A percentile compares a stretch with the other conserved stretches of the same genome.
These are phyloP conservation scores for Eptatretus atami DNA, from an alignment of 2,797 vertebrate species.

Conservation along the genomic window DNA sequence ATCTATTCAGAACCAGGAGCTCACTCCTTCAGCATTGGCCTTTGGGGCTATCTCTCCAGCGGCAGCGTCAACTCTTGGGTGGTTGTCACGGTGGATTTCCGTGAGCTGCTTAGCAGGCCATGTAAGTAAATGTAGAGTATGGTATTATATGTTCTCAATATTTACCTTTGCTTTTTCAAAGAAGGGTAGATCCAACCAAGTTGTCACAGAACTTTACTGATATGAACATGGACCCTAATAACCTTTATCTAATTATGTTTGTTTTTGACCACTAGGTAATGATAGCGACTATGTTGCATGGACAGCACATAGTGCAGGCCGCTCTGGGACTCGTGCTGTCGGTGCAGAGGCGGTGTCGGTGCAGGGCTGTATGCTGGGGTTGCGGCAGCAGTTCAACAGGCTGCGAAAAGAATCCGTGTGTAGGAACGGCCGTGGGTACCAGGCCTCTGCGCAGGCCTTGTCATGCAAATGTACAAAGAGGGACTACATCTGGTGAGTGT, in stretches of 20 bases:
- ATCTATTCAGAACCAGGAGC: constrained; percentile 65
- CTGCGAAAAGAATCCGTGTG: constrained; percentile 55
- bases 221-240: too few species aligned
- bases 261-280: constrained; percentile 17
- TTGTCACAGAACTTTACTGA: too few species aligned
- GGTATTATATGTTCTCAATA: too few species aligned
- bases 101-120: constrained; percentile 36
- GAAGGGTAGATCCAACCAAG: too few species aligned
- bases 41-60: constrained; percentile 45
- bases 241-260: too few species aligned
- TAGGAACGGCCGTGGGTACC: constrained; percentile 44
- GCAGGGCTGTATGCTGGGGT: constrained; percentile 71
- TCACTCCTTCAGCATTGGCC: constrained; percentile 55
- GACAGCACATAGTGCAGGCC: constrained; percentile 33
- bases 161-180: too few species aligned
- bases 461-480: constrained; percentile 41
- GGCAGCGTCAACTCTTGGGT: constrained; percentile 29
- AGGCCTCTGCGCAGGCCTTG: constrained; percentile 23
- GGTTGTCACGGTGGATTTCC: constrained; percentile 68
- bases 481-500: constrained; percentile 54
- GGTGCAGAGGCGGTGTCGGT: constrained; percentile 35
- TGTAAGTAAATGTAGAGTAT: constrained; percentile 22
- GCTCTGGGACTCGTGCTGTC: constrained; percentile 9
- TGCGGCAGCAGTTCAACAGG: constrained; percentile 46
- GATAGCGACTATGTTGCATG: constrained; percentile 45